These are phyloP conservation scores for Tetragonula clypearis DNA, from an alignment of 1,140 invertebrate genomes.

Conservation along the genomic window DNA sequence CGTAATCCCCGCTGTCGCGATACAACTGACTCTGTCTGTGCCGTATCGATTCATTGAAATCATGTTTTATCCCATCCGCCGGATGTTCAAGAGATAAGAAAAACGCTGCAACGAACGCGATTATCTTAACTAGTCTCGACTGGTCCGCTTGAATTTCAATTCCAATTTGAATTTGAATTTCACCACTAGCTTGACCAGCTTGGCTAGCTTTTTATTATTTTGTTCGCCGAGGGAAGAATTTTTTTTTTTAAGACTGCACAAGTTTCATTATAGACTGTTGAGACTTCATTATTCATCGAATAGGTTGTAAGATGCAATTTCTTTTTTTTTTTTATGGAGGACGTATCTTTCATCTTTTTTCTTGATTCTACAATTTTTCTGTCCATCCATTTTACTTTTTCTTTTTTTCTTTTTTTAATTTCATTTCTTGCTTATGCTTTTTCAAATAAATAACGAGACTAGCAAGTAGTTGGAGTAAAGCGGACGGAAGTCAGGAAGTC, in stretches of 20 bases:
- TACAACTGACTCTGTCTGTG: neutral
- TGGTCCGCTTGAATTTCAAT: too few relatives aligned
- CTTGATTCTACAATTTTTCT: too few relatives aligned
- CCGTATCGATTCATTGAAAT: slow-evolving; percentile 28
- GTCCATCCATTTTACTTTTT: too few relatives aligned
- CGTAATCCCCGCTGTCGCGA: slow-evolving; percentile 3
- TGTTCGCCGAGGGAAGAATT: neutral
- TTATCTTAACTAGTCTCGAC: too few relatives aligned
- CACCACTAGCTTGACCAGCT: too few relatives aligned
- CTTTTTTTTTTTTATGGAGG: neutral
- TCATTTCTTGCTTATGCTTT: too few relatives aligned
- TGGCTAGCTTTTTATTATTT: too few relatives aligned
- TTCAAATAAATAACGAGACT: too few relatives aligned
- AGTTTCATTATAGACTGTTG: neutral
- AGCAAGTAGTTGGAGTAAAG: too few relatives aligned
- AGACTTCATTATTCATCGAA: neutral
- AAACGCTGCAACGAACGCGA: neutral
- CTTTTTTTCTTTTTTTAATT: too few relatives aligned
- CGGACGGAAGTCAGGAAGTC: too few relatives aligned
- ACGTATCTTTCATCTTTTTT: neutral
- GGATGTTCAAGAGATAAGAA: neutral
- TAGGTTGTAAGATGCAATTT: neutral
- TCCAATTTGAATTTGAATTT: too few relatives aligned
- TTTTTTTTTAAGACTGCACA: neutral
- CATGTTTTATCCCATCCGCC: neutral